phyloP scores from a whole-genome alignment of 2,888 invertebrate genomes.

The Arctia plantaginis region DNA sequence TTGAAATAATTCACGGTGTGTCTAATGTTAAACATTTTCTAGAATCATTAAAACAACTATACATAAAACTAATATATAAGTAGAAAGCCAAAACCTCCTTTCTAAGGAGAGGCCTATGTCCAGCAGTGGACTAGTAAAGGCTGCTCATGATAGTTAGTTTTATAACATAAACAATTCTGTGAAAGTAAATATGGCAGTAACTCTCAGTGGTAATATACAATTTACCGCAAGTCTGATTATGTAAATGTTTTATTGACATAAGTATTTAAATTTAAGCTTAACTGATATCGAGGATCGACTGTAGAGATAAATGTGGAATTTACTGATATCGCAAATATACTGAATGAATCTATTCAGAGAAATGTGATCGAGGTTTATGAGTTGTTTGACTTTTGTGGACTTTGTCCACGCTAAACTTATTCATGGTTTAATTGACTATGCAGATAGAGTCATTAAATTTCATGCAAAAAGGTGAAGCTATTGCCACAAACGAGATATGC shows the following conservation, averaged over 20 bases:
- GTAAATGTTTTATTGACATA: background rate
- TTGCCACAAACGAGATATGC: background rate
- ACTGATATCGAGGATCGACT: background rate
- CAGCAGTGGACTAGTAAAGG: no score
- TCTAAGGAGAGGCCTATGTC: no score
- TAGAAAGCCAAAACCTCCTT: no score
- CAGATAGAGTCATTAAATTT: background rate
- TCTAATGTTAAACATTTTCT: no score
- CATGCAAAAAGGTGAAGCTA: background rate
- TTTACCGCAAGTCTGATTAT: background rate
- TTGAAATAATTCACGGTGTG: no score
- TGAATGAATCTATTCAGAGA: slow-evolving; percentile 11
- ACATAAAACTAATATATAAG: no score
- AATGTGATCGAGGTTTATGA: slow-evolving; percentile 4
- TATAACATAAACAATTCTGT: background rate
- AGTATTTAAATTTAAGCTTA: background rate
- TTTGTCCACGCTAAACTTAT: background rate
- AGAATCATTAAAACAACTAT: no score
- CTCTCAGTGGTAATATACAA: background rate
- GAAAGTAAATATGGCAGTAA: background rate
- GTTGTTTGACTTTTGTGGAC: slow-evolving; percentile 7
- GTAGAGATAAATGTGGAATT: background rate
- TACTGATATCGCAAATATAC: background rate
- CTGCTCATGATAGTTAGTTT: no score
- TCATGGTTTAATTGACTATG: background rate